phyloP scores from a whole-genome alignment of 1,140 invertebrate species.

The Drosophila eugracilis region DNA sequence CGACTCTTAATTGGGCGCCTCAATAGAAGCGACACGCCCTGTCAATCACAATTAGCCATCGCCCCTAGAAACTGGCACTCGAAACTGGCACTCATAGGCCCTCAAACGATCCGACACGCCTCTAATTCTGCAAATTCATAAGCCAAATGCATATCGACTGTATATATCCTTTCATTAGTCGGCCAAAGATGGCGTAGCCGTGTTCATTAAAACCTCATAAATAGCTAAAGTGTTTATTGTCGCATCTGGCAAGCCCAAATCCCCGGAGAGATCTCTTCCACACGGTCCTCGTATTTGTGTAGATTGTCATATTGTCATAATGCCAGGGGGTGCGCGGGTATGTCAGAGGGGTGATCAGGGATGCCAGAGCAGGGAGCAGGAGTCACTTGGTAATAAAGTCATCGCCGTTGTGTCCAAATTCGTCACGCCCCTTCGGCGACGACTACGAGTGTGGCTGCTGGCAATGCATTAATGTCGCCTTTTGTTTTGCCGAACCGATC shows the following conservation, averaged over 20 bases:
- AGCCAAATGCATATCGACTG: slow-evolving; percentile 66
- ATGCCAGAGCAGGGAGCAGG: background rate
- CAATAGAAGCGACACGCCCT: slow-evolving; percentile 78
- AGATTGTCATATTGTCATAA: slow-evolving; percentile 50
- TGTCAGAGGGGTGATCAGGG: slow-evolving; percentile 4
- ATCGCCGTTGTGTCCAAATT: slow-evolving; percentile 75
- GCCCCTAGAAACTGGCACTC: slow-evolving; percentile 52
- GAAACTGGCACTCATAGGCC: slow-evolving; percentile 7
- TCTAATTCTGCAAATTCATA: slow-evolving; percentile 82
- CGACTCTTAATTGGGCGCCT: slow-evolving; percentile 77
- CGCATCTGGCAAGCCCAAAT: slow-evolving; percentile 66
- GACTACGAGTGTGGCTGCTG: slow-evolving; percentile 58
- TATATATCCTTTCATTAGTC: slow-evolving; percentile 74
- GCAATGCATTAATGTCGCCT: slow-evolving; percentile 79
- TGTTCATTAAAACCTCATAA: slow-evolving; percentile 83
- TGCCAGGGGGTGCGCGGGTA: slow-evolving; percentile 1
- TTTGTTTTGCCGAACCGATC: slow-evolving; percentile 61
- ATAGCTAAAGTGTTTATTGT: slow-evolving; percentile 82
- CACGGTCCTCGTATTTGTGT: slow-evolving; percentile 53
- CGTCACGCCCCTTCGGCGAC: slow-evolving; percentile 80
- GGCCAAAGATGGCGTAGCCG: slow-evolving; percentile 55
- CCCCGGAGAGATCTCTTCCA: slow-evolving; percentile 57
- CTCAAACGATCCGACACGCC: slow-evolving; percentile 63
- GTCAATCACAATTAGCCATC: slow-evolving; percentile 77
- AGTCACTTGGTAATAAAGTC: slow-evolving; percentile 78